Evolutionary conservation across 2,113 vertebrate species (phyloP).

Genomic region (Ailurus styani): DNA sequence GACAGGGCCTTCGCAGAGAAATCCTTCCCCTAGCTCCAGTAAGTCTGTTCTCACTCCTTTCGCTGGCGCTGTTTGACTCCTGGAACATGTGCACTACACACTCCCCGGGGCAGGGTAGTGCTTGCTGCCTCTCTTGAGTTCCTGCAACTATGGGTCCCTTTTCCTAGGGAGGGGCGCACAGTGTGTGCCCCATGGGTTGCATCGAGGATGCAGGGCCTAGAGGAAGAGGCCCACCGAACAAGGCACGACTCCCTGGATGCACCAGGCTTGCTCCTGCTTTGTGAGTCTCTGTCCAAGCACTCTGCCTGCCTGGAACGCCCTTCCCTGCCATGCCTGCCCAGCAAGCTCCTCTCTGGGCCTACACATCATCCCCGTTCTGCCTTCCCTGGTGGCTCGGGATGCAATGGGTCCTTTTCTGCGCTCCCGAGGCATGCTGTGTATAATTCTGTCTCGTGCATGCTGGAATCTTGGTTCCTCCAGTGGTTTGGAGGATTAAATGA

Average conservation of each 20-base stretch:
- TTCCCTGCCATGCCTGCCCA: neutral
- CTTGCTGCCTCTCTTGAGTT: neutral
- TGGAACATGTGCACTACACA: too few relatives aligned
- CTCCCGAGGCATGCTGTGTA: neutral
- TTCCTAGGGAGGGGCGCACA: neutral
- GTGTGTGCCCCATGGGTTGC: rapidly evolving
- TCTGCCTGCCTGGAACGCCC: neutral
- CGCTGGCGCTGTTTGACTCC: neutral
- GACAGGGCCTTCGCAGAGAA: neutral
- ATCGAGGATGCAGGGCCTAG: neutral
- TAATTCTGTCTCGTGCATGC: neutral
- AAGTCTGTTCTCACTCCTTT: neutral
- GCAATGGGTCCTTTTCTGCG: neutral
- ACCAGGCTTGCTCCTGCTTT: neutral
- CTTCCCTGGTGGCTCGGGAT: neutral
- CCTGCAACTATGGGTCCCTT: neutral
- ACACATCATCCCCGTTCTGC: neutral
- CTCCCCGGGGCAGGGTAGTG: neutral
- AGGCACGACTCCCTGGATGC: neutral
- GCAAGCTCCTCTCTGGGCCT: neutral
- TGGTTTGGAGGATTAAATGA: slow-evolving; percentile 31
- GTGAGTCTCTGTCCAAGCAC: neutral
- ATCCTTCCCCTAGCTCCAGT: rapidly evolving
- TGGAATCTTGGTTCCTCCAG: neutral
- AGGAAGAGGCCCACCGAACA: neutral